phyloP scores from a whole-genome alignment of 1,140 invertebrate genomes.

The Papilio dardanus region DNA sequence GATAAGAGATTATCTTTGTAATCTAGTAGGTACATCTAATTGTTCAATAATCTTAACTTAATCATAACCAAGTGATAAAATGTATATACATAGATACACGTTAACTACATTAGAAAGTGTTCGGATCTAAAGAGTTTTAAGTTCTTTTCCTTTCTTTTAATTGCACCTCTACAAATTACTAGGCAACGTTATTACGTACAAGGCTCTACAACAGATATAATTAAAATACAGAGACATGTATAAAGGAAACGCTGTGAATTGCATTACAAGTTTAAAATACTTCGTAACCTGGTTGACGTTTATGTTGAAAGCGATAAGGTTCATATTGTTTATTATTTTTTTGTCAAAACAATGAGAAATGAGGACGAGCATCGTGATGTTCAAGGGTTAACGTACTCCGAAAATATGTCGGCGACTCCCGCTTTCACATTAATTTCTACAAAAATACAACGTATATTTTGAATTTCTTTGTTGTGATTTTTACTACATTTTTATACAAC shows the following conservation, averaged over 20 bases:
- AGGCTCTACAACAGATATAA: background rate
- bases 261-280: background rate
- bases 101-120: too few species aligned
- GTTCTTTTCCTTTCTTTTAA: background rate
- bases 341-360: conserved; percentile 13
- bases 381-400: conserved; percentile 11
- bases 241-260: conserved; percentile 4
- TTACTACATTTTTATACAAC: background rate
- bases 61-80: too few species aligned
- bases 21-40: too few species aligned
- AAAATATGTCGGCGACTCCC: conserved; percentile 12
- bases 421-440: conserved; percentile 12
- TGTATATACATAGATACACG: too few species aligned
- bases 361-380: background rate
- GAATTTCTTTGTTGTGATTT: background rate
- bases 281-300: background rate
- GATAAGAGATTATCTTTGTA: too few species aligned
- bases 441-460: background rate
- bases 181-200: background rate
- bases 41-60: too few species aligned
- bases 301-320: background rate
- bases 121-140: background rate
- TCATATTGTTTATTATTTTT: background rate
- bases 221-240: conserved; percentile 7
- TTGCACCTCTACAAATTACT: background rate